phyloP scores from a whole-genome alignment of 2,888 invertebrate genomes.

The Eristalis tenax region DNA sequence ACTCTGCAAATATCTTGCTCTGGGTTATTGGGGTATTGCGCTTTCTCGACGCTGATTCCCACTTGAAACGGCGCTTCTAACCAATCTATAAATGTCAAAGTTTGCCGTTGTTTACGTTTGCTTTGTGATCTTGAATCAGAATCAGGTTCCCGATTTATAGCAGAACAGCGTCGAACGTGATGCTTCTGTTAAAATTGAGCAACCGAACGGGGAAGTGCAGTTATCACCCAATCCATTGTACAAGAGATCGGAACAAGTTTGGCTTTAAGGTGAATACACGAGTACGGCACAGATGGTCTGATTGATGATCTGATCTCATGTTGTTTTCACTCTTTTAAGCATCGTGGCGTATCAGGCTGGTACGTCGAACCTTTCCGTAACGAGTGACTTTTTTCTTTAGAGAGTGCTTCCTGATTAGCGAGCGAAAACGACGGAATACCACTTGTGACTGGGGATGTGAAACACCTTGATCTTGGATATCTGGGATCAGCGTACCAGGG shows the following conservation, averaged over 20 bases:
- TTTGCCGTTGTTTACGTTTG: not conserved
- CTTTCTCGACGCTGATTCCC: not conserved
- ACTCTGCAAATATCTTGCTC: no score
- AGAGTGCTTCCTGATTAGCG: no score
- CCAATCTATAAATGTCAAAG: not conserved
- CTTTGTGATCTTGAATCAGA: not conserved
- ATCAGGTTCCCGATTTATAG: not conserved
- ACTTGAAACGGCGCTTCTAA: not conserved
- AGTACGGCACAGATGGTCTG: no score
- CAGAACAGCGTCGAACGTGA: not conserved
- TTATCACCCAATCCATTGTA: not conserved
- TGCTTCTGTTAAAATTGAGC: not conserved
- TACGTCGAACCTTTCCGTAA: no score
- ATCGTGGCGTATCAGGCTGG: no score
- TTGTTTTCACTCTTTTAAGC: no score
- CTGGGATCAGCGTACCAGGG: no score
- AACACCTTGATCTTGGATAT: no score
- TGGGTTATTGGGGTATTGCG: not conserved
- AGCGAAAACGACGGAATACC: no score
- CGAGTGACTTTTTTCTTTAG: no score
- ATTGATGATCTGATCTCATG: no score
- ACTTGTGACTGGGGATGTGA: no score
- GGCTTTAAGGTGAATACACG: not conserved
- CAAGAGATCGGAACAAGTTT: not conserved
- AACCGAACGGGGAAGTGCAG: not conserved